Conservation (phyloP, 2,888 invertebrate species). For the Dryobotodes eremita region DNA sequence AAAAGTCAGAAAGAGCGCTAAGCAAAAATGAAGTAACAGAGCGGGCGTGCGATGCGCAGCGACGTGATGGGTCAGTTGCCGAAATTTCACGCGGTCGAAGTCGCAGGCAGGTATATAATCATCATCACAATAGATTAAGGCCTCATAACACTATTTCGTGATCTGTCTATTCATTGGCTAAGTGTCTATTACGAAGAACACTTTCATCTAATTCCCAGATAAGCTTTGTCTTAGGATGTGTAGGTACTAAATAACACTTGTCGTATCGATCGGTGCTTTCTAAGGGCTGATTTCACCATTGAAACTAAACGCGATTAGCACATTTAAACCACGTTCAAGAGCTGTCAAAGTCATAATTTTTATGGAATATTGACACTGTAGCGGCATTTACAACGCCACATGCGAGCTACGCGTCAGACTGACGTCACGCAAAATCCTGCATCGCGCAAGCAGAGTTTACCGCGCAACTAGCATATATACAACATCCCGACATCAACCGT, state of each 20-base stretch:
- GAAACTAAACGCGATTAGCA: too few species aligned
- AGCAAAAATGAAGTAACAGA: background rate
- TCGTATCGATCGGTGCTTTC: background rate
- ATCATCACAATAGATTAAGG: slow-evolving; percentile 60
- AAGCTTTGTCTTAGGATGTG: slow-evolving; percentile 9
- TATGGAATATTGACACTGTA: too few species aligned
- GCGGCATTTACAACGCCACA: too few species aligned
- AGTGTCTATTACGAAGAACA: slow-evolving; percentile 69
- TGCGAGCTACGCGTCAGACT: too few species aligned
- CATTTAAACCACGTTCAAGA: too few species aligned
- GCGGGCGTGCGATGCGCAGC: too few species aligned
- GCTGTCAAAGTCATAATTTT: too few species aligned
- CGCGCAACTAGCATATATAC: too few species aligned
- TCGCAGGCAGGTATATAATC: slow-evolving; percentile 2
- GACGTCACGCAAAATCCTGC: too few species aligned
- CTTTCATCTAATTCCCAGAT: slow-evolving; percentile 2
- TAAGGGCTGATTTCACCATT: too few species aligned
- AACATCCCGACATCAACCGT: too few species aligned
- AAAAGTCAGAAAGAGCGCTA: background rate
- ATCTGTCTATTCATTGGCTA: slow-evolving; percentile 66
- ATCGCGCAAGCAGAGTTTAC: too few species aligned
- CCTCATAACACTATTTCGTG: slow-evolving; percentile 56
- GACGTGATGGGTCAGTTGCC: background rate
- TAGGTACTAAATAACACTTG: slow-evolving; percentile 1
- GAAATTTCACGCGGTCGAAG: background rate